Base-by-base conservation (phyloP, 1,140 invertebrate species). In the Habropoda laboriosa region DNA sequence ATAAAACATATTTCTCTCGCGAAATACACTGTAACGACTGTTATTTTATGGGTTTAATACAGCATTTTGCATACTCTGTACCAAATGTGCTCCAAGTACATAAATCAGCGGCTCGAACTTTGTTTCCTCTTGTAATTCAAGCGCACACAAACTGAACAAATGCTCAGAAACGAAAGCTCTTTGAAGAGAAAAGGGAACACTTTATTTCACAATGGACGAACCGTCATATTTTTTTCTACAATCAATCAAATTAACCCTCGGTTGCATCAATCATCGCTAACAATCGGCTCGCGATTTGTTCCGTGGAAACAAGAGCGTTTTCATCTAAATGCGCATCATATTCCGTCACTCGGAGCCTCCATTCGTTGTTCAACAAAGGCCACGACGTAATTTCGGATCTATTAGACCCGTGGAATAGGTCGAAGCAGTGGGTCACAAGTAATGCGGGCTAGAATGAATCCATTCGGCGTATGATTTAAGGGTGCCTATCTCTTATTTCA, bases 371-470 rank as follows among this genome's bases (percentile, higher is more conserved):
- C 18, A 24, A 53, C 35, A 66, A 53, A 75, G 63, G 72, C 24
- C n/a, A 49, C 32, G 16, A 8, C 18, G 35, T 75, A 75, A 75
- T 75, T 66, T 30, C 3, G 35, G 72, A 64, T 64, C 47, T 42
- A 18, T 51, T 53, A 53, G 60, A 53, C 72, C 42, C 74, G 27
- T 68, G 74, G 51, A 40, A 77, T 77, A 68, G 40, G 68, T 35
- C 16, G 16, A 35, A 45, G 1, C n/a, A 27, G n/a, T 47, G 63
- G 32, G 53, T 70, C 72, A 24, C 24, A 47, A 42, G 47, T 35
- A 75, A 75, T 75, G 72, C 72, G 72, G 60, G 60, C n/a, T 42
- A n/a, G 32, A 49, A 42, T 66, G 35, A 55, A 51, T 75, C 27
- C 42, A 7, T 21, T 74, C 72, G 18, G 42, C 30, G 35, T 53